Evolutionary conservation across 2,888 invertebrate genomes (phyloP), one percentile per base, ranked within the genome.

Genomic region (Leucoma salicis): DNA sequence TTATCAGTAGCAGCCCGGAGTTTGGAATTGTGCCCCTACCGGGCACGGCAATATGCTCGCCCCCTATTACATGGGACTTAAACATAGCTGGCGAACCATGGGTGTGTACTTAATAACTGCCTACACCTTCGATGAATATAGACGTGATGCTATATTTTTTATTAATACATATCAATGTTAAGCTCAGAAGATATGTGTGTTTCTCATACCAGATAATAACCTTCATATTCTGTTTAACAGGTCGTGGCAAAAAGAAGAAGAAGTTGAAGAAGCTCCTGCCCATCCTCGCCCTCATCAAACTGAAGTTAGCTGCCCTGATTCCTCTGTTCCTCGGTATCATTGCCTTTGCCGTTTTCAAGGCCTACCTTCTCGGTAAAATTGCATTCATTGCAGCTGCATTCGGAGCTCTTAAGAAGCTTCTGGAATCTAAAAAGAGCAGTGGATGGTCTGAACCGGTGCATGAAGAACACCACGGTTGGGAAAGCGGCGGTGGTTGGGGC

Each of bases 321-420:
- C 96, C 95, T 2, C 80, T 96, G 53, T 93, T 94, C 66, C 92
- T 96, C 31, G 96, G 87, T 31, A 88, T 89, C 75, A 92, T 96
- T 54, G 96, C 95, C 18, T 90, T 96, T 47, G 91, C 96, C 16
- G 94, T 95, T 35, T 94, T 96, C 91, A 96, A 96, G 89, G 95
- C 96, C 6, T 91, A 95, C 72, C 87, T 96, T 43, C 92, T 96
- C 54, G 95, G 95, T 63, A 96, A 96, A 90, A 92, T 96, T 57
- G 96, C 96, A 0, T 91, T 96, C 59, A 91, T 95, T 59, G 92
- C 96, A 51, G 93, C 95, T 34, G 92, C 93, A 39, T 92, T 96
- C 52, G 93, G 95, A 46, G 89, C 82, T 1, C 46, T 90, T 59
- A 90, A 90, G 79, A 96, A 96, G 70, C 91, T 96, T 24, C 82